Conservation (phyloP, 1,140 invertebrate genomes). For the Brachystomella parvula region DNA sequence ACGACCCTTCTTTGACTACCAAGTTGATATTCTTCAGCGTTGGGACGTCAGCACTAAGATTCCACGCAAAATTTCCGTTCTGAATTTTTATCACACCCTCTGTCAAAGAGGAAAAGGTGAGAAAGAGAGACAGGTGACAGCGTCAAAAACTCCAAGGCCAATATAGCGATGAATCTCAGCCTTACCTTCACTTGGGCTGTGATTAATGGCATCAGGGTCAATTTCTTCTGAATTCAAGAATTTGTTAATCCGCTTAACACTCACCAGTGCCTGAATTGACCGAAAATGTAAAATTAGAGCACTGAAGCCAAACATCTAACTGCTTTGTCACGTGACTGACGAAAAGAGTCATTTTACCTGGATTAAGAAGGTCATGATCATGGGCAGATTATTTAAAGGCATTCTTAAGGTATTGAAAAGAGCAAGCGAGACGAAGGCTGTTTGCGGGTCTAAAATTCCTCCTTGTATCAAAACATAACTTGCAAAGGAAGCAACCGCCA, state of each 20-base stretch:
- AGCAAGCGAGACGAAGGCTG: conserved; percentile 54
- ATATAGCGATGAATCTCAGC: too few species aligned
- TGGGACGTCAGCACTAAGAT: conserved; percentile 38
- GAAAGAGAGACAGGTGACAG: conserved; percentile 25
- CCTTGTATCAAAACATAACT: too few species aligned
- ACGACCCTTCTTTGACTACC: conserved; percentile 41
- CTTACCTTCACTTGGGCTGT: conserved; percentile 21
- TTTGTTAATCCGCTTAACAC: conserved; percentile 41
- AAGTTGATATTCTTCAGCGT: conserved; percentile 41
- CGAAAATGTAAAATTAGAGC: background rate
- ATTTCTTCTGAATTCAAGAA: conserved; percentile 41
- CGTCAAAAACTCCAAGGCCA: background rate
- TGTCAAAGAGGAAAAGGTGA: conserved; percentile 43
- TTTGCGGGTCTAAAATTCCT: conserved; percentile 51
- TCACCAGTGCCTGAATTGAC: conserved; percentile 39
- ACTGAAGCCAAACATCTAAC: background rate
- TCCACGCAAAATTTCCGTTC: conserved; percentile 68
- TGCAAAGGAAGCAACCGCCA: too few species aligned
- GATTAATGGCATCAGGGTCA: conserved; percentile 35
- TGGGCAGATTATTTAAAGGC: conserved; percentile 45
- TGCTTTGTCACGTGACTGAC: too few species aligned
- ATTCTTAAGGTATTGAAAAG: conserved; percentile 55
- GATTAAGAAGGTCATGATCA: conserved; percentile 36
- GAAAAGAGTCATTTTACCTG: too few species aligned
- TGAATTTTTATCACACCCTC: conserved; percentile 66